Percentiles rank a stretch among this genome's conserved stretches.
Conservation (phyloP, 2,797 vertebrate genomes). For the Hoplostethus atlanticus region DNA sequence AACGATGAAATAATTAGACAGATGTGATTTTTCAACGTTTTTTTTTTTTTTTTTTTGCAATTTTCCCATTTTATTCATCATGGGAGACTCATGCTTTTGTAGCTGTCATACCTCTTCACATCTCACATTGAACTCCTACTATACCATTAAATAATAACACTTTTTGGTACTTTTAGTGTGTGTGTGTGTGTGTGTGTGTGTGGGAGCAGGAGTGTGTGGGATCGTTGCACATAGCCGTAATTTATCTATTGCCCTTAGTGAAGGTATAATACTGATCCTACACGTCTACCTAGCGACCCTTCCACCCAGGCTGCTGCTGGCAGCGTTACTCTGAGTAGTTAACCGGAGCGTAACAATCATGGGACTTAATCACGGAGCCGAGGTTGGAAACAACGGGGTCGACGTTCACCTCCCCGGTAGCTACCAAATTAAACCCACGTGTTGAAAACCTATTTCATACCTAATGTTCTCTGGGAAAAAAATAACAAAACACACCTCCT, state of each 20-base stretch:
- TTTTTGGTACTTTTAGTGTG: neutral
- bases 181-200: neutral
- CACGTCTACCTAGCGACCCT: conserved; percentile 18
- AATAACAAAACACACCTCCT: neutral
- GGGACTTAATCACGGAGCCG: conserved; percentile 26
- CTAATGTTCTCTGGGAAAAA: conserved; percentile 1
- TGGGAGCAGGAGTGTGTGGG: conserved; percentile 11
- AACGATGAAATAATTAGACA: too few species aligned
- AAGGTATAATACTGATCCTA: neutral
- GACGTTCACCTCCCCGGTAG: conserved; percentile 12
- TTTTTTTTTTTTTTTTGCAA: too few species aligned
- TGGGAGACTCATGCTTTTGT: too few species aligned
- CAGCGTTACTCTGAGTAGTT: conserved; percentile 9
- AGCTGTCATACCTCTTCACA: too few species aligned
- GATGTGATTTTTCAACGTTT: too few species aligned
- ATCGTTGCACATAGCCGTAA: conserved; percentile 4
- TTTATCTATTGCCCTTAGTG: conserved; percentile 14
- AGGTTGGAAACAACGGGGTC: conserved; percentile 26
- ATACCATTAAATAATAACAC: too few species aligned
- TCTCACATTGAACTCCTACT: too few species aligned
- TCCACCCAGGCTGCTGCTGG: conserved; percentile 15
- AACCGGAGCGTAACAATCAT: conserved; percentile 30
- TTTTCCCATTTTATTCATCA: too few species aligned
- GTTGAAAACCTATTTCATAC: conserved; percentile 21
- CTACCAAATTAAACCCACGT: conserved; percentile 17